Evolutionary conservation across 2,888 invertebrate genomes (phyloP), one percentile per base, ranked within the genome.

Genomic region (Perdita meconis): DNA sequence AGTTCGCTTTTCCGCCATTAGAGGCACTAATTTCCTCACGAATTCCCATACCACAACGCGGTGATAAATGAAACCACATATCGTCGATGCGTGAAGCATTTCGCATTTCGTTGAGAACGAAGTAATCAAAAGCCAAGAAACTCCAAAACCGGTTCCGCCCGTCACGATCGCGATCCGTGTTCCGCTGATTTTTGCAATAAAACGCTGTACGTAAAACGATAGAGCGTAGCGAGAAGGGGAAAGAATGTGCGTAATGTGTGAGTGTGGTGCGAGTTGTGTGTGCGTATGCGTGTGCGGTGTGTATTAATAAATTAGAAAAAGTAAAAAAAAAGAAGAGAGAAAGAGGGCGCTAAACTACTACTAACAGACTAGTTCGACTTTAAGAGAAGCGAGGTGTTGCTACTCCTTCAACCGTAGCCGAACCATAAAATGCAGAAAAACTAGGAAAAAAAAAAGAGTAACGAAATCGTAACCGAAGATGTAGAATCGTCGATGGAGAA

Each of bases 131-230:
- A 19, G n/a, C 10, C 19, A 47, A 47, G 19, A 10, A 22, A 61
- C 22, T n/a, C n/a, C n/a, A 24, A 38, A 16, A 24, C n/a, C 38
- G 63, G 12, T 38, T 65, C 19, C 51, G 65, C 61, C n/a, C 75
- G 47, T 84, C 59, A 26, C 80, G 80, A 80, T 68, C 61, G 75
- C 71, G 57, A 83, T 77, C 67, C 75, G 66, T 83, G 83, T 81
- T 78, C 67, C 66, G 71, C 81, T 75, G 53, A 85, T 74, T 80
- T 83, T 83, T 78, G 85, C 83, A 85, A 85, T 83, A 83, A 78
- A 51, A 76, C 60, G 68, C 72, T 70, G 78, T 78, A 51, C 26
- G 64, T 79, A 72, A n/a, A 59, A 67, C 40, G 55, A 73, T 80
- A 80, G 69, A 67, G n/a, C 22, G 56, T 75, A 75, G 75, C 44